Evolutionary conservation across 2,888 invertebrate species (phyloP), one percentile per base, ranked within the genome.

Genomic region (Coremacera marginata): DNA sequence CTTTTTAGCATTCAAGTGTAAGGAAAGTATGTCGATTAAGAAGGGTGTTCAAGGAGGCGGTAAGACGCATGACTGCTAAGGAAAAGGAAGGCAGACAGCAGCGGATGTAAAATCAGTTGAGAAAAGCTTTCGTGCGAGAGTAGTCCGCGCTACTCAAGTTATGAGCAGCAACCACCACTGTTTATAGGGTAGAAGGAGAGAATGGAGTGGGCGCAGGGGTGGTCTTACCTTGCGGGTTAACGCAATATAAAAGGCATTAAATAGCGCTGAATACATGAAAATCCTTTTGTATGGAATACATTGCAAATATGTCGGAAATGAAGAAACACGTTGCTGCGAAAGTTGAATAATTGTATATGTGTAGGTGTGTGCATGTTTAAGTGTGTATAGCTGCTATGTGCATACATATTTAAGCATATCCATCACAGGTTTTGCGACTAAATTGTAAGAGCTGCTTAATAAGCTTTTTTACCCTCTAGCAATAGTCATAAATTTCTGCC

Each of bases 221-320:
- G 7, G 44, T 7, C 4, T 14, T 44, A 44, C 27, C 27, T 60
- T 60, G 25, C 27, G 25, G 11, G 60, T 60, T 60, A 27, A 60
- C 11, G 60, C 60, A 60, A 5, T 27, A 14, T 27, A 25, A 60
- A 60, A 22, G 9, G 25, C 60, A 60, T 60, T 60, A 60, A 19
- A 60, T 27, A 60, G 27, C 60, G 16, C n/a, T 27, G 27, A 19
- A 60, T 60, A 27, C 22, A 60, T 60, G 44, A 44, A 68, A 51
- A 68, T 68, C 68, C 68, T 51, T 65, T 68, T 34, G 51, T 25
- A 49, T 31, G 51, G 37, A 68, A 51, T 68, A 51, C 49, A 51
- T 68, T 49, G 19, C 22, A 22, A 51, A 68, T 49, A 22, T 51
- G 68, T 51, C 68, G 68, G 63, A 68, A 68, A 25, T 68, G 68